phyloP scores from a whole-genome alignment of 2,888 invertebrate species.

The Chrysolina haemoptera region DNA sequence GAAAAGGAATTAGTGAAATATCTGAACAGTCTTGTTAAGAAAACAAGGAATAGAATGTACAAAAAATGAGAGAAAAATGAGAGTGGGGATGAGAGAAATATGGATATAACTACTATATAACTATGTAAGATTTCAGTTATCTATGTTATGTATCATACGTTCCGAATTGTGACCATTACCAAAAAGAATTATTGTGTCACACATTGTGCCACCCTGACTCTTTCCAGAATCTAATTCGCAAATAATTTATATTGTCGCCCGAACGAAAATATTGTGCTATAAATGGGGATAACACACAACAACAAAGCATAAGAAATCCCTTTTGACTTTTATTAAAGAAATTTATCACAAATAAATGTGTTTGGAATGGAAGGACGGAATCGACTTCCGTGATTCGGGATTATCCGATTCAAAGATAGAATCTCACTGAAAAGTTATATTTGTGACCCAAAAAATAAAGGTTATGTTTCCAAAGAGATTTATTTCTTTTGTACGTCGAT shows the following conservation, averaged over 20 bases:
- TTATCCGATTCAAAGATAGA: conserved; percentile 14
- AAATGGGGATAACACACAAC: conserved; percentile 4
- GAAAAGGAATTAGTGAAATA: too few species aligned
- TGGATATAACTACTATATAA: too few species aligned
- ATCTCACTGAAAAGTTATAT: conserved; percentile 14
- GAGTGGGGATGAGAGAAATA: too few species aligned
- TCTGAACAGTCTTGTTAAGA: too few species aligned
- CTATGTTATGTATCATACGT: not conserved
- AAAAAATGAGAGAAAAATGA: too few species aligned
- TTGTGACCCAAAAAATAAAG: conserved; percentile 4
- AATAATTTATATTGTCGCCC: conserved; percentile 7
- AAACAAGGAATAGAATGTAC: too few species aligned
- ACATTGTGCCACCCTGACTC: not conserved
- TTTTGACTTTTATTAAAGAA: conserved; percentile 16
- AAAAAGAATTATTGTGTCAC: not conserved
- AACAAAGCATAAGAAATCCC: conserved; percentile 14
- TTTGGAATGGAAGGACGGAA: conserved; percentile 19
- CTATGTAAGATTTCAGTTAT: not conserved
- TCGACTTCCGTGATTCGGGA: conserved; percentile 21
- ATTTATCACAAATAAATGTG: conserved; percentile 18
- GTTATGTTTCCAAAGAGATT: conserved; percentile 8
- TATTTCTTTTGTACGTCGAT: conserved; percentile 3
- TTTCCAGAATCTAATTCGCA: not conserved
- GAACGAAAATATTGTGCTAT: conserved; percentile 10
- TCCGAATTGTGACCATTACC: not conserved